A percentile compares a stretch with the other conserved stretches of the same genome.
These are phyloP conservation scores for Drosophila robusta DNA, from an alignment of 2,888 invertebrate genomes.

Conservation along the genomic window DNA sequence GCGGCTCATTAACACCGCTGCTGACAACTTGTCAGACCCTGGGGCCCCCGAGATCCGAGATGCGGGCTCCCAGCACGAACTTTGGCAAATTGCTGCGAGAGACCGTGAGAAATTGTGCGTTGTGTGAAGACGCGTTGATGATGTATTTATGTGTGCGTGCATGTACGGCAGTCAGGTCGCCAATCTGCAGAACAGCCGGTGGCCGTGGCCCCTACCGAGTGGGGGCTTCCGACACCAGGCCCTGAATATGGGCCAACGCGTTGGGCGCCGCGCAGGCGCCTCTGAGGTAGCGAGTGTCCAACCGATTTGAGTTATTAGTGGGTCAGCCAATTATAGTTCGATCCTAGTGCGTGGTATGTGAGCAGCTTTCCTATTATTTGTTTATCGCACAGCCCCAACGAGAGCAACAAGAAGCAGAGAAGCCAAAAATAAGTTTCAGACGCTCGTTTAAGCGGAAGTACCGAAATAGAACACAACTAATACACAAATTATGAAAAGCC, in stretches of 20 bases:
- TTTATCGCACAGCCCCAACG: conserved; percentile 13
- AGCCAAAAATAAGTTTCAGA: conserved; percentile 36
- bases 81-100: conserved; percentile 29
- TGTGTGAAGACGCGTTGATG: conserved; percentile 1
- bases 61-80: conserved; percentile 16
- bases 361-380: conserved; percentile 25
- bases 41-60: conserved; percentile 1
- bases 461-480: conserved; percentile 49
- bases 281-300: conserved; percentile 2
- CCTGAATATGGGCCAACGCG: conserved; percentile 47
- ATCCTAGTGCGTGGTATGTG: conserved; percentile 5
- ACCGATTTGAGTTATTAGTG: conserved; percentile 8
- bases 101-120: conserved; percentile 61
- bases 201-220: conserved; percentile 50
- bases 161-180: conserved; percentile 12
- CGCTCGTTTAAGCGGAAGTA: conserved; percentile 46
- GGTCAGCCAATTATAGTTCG: conserved; percentile 30
- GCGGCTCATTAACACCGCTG: conserved; percentile 60
- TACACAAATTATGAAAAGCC: conserved; percentile 52
- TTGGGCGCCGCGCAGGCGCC: conserved; percentile 49
- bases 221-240: conserved; percentile 13
- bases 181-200: conserved; percentile 53
- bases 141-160: conserved; percentile 8
- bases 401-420: not conserved
- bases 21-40: conserved; percentile 61